Evolutionary conservation across 2,113 vertebrate genomes (phyloP).

Genomic region (Glaucomys volans): DNA sequence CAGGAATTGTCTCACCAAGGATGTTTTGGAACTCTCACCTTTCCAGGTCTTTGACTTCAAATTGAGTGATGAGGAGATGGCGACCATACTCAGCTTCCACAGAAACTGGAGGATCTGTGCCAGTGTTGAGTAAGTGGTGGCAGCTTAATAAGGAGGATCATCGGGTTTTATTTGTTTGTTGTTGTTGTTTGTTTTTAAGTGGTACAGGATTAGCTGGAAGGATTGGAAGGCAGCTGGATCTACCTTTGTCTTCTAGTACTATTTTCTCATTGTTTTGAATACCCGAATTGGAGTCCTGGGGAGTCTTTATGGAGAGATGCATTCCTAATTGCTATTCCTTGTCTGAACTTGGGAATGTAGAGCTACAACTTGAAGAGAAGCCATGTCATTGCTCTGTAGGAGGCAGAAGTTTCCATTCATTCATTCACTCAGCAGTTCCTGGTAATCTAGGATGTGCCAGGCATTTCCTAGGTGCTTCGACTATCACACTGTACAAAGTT

Average conservation of each 20-base stretch:
- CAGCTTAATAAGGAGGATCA: not conserved
- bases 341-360: not conserved
- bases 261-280: not conserved
- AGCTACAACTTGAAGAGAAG: not conserved
- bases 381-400: not conserved
- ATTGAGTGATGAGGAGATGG: slow-evolving; percentile 71
- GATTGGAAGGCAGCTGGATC: no score
- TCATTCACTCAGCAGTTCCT: not conserved
- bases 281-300: not conserved
- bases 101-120: slow-evolving; percentile 45
- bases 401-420: not conserved
- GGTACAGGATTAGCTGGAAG: not conserved
- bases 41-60: slow-evolving; percentile 75
- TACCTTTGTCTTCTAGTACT: not conserved
- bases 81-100: slow-evolving; percentile 59
- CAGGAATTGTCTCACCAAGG: not conserved
- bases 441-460: not conserved
- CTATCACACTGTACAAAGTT: not conserved
- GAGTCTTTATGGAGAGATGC: not conserved
- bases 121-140: not conserved
- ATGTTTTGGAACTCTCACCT: not conserved
- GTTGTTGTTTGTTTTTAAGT: not conserved
- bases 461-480: not conserved
- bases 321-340: not conserved
- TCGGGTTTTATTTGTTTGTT: no score